phyloP scores from a whole-genome alignment of 2,113 vertebrate species.

The Recurvirostra avosetta region DNA sequence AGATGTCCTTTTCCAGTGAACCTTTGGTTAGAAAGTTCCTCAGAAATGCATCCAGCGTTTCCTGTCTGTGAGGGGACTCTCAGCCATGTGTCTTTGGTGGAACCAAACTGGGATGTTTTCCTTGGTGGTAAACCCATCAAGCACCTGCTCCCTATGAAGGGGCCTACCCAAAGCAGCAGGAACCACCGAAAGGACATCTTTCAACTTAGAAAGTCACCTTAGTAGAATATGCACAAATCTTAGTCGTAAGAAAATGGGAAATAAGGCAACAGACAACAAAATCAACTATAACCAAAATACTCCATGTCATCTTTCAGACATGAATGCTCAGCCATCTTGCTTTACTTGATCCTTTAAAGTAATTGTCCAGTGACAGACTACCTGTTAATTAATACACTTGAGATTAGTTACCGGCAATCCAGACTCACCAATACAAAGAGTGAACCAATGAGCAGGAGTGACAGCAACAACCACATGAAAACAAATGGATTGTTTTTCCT shows the following conservation, averaged over 20 bases:
- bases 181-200: neutral
- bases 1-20: neutral
- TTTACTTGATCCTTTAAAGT: slow-evolving; percentile 5
- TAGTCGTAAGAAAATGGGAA: neutral
- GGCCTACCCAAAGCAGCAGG: neutral
- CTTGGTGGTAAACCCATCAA: neutral
- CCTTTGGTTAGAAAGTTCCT: neutral
- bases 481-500: neutral
- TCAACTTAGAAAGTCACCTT: neutral
- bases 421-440: neutral
- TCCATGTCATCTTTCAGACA: neutral
- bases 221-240: neutral
- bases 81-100: neutral
- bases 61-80: neutral
- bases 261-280: neutral
- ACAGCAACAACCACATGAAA: slow-evolving; percentile 38
- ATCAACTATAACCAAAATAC: neutral
- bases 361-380: neutral
- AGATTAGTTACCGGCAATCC: neutral
- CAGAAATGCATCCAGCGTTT: neutral
- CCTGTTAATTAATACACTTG: slow-evolving; percentile 42
- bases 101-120: neutral
- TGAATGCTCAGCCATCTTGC: neutral
- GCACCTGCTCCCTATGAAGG: neutral
- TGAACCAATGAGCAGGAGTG: neutral